Base-by-base conservation (phyloP, 1,140 invertebrate species). In the Lutraria rhynchaena region DNA sequence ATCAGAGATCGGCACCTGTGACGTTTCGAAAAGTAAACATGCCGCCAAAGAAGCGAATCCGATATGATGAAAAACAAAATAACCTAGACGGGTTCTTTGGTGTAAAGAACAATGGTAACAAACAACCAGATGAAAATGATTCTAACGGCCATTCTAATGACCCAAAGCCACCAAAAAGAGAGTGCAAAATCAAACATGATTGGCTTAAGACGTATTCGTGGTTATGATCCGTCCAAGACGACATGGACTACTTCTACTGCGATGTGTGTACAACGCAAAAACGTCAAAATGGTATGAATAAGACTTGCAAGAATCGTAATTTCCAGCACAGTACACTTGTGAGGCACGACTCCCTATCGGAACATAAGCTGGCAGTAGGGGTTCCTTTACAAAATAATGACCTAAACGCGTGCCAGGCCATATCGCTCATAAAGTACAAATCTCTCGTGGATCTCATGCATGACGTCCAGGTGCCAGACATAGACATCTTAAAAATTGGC, bases 381-480 rank as follows among this genome's bases (percentile, higher is more conserved):
- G 58, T 33, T 2, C 58, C 58, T 35, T 29, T 3, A 35, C 31
- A 33, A 5, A 2, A n/a, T 13, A 3, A 7, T 35, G 31, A 61
- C 31, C 19, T 61, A 13, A 19, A n/a, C 3, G 22, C 60, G 35
- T 35, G 65, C 17, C 31, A 60, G n/a, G 69, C 53, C 51, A 53
- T 82, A 49, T 35, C 51, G 17, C 24, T 76, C 5, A 33, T 33
- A 13, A 82, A 76, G 31, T 82, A 61, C 44, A 37, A 82, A 7
- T 44, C 44, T n/a, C 46, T 82, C 15, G 9, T 82, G 13, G 3
- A 49, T 1, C 46, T 82, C n/a, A 58, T 57, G 19, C 33, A 76
- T 53, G n/a, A 24, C 0, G 19, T 69, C 19, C 41, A 67, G 1
- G 51, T 75, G 11, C 24, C 60, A 24, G 49, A 57, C 15, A 19